Evolutionary conservation across 2,113 vertebrate genomes (phyloP), one percentile per base, ranked within the genome.

Genomic region (Chamaetylas fuelleborni): DNA sequence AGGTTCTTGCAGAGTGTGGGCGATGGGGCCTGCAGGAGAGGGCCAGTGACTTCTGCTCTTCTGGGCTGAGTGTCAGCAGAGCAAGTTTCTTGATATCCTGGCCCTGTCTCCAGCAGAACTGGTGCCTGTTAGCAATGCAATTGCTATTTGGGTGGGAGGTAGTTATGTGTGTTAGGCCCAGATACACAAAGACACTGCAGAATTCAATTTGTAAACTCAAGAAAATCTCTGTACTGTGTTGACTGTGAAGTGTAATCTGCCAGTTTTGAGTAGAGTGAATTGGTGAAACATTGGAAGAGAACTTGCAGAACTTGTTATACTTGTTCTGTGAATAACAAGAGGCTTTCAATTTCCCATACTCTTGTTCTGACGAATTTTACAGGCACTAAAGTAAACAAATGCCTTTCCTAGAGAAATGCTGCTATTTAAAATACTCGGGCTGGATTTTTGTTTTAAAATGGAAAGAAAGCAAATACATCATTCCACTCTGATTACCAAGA

Each of bases 271-370:
- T 69, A 88, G 71, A 93, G 29, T 38, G 38, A 83, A 90, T 83
- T 83, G 60, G 81, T 88, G 74, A 85, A 94, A 77, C 88, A 34
- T 16, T 88, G 87, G 85, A 82, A 83, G 51, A n/a, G 43, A 90
- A 31, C 84, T 86, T 74, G 95, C 76, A 74, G 76, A 84, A 96
- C 94, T 85, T 66, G 91, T 91, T 96, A 42, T 73, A 74, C 94
- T 90, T 81, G 93, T 93, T 96, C 79, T 81, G 64, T 86, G 93
- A 95, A 65, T 64, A 90, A 92, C 72, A 66, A 0, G 0, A 92
- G 64, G 79, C 92, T 96, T 94, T 96, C 81, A 36, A 25, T 92
- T 95, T 96, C 92, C 67, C 90, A 94, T 84, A 60, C 79, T 66
- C 71, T 53, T 2, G 0, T 78, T 80, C 85, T 64, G 82, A 90